Base-by-base conservation (phyloP, 2,113 vertebrate genomes). In the Paralichthys olivaceus region DNA sequence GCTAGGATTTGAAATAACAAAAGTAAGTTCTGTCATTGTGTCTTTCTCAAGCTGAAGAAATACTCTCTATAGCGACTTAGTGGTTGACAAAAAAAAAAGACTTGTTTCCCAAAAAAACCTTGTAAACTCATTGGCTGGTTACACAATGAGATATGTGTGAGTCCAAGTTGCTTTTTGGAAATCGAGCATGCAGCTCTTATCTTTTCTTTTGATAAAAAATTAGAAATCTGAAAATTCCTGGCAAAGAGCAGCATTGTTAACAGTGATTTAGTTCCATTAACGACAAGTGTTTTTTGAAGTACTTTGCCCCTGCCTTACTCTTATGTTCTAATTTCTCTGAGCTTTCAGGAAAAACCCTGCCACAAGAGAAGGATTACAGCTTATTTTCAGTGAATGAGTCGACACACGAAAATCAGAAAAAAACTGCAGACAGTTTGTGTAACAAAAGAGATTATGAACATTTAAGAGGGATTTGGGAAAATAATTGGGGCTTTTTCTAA, bases 371-470 rank as follows among this genome's bases (percentile, higher is more conserved):
- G 88, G 90, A 91, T 93, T 92, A 92, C 63, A 83, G 87, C 88
- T 90, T 92, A 90, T 91, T 91, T 87, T 84, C 76, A 84, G 72
- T 88, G 77, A 89, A 90, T 86, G 89, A 92, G 86, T 90, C 83
- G 89, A 90, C 89, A 89, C 74, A 80, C 66, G 68, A 80, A 90
- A 87, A 75, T 51, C 77, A 43, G 65, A 72, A 83, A 82, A 86
- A 81, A 86, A 90, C 69, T 85, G 80, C 86, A 88, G 76, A 89
- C 86, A 84, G 86, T 90, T 91, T 91, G 72, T 85, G 82, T 87
- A 90, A 92, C 89, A 90, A 91, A 89, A 79, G 86, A 90, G 91
- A 90, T 93, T 93, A 93, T 86, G 70, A 89, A 90, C 86, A 89
- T 91, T 93, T 90, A 92, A 89, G 87, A 90, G 69, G 90, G 87